Evolutionary conservation across 2,797 vertebrate genomes (phyloP).

Genomic region (Zalophus californianus): DNA sequence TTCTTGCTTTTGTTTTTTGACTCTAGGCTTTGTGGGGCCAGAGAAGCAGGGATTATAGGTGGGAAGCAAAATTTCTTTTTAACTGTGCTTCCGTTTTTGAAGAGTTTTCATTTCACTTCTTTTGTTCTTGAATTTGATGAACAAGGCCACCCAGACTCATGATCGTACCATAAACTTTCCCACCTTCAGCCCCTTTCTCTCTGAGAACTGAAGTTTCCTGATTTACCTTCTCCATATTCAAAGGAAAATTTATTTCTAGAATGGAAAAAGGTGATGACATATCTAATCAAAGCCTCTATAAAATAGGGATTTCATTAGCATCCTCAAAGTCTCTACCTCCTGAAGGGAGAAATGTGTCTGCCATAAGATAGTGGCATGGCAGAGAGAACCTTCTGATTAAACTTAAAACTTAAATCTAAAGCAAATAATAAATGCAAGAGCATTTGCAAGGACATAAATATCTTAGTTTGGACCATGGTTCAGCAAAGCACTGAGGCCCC

Average conservation of each 20-base stretch:
- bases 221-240: conserved; percentile 58
- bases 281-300: background rate
- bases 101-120: background rate
- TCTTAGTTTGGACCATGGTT: conserved; percentile 4
- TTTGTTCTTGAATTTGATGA: background rate
- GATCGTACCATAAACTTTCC: background rate
- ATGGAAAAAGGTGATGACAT: background rate
- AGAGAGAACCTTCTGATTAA: background rate
- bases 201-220: background rate
- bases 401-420: conserved; percentile 23
- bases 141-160: background rate
- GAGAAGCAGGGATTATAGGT: background rate
- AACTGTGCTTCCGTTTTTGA: background rate
- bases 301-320: conserved; percentile 32
- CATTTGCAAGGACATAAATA: background rate
- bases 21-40: background rate
- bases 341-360: background rate
- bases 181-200: background rate
- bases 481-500: background rate
- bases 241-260: conserved; percentile 6
- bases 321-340: conserved; percentile 4
- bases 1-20: background rate
- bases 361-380: background rate
- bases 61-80: background rate
- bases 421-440: conserved; percentile 23